These are phyloP conservation scores for Gnathonemus echidnorhynchus DNA, from an alignment of 2,113 vertebrate genomes.

Conservation along the genomic window DNA sequence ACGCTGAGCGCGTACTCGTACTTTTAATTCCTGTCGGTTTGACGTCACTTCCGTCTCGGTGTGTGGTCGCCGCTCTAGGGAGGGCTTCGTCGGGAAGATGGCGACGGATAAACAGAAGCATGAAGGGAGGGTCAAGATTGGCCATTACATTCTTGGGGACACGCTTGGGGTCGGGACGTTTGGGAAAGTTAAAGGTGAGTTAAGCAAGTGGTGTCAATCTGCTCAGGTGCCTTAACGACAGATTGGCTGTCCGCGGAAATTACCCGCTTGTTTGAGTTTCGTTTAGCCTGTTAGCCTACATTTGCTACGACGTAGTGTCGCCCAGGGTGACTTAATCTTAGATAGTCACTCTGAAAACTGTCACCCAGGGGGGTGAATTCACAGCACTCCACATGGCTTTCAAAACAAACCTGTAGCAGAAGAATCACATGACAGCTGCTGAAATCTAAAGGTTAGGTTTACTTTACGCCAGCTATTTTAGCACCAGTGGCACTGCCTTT, in stretches of 20 bases:
- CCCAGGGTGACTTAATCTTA: neutral
- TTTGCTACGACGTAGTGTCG: neutral
- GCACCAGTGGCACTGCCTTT: neutral
- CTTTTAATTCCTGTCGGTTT: constrained; percentile 7
- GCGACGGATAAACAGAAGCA: constrained; percentile 91
- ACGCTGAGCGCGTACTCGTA: neutral
- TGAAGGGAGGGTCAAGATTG: constrained; percentile 93
- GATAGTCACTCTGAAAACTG: neutral
- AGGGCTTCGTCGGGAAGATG: constrained; percentile 83
- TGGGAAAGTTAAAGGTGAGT: constrained; percentile 92
- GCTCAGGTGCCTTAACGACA: constrained; percentile 10
- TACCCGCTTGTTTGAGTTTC: neutral
- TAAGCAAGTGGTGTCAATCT: neutral
- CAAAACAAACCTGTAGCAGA: neutral
- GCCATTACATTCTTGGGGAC: constrained; percentile 89
- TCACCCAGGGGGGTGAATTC: neutral
- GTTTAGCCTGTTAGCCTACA: neutral
- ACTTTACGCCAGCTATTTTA: neutral
- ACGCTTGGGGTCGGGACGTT: constrained; percentile 94
- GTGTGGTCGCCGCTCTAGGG: constrained; percentile 52
- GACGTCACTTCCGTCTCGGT: constrained; percentile 32
- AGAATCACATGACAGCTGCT: neutral
- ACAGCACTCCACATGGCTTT: neutral
- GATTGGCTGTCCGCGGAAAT: neutral
- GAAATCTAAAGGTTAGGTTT: neutral